Evolutionary conservation across 2,888 invertebrate genomes (phyloP).

Genomic region (Acronicta leporina): DNA sequence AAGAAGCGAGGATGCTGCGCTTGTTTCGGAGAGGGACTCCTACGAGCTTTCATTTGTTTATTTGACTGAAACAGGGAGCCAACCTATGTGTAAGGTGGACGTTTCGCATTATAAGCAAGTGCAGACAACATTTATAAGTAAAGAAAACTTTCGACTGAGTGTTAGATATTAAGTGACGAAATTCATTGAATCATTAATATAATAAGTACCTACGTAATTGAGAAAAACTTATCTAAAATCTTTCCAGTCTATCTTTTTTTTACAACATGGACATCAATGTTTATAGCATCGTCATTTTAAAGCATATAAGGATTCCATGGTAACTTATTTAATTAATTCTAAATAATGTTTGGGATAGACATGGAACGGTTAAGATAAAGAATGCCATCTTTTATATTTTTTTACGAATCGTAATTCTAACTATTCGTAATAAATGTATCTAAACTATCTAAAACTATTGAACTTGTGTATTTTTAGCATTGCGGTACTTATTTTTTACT

Average conservation of each 20-base stretch:
- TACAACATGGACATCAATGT: conserved; percentile 41
- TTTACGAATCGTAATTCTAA: conserved; percentile 66
- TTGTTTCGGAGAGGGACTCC: conserved; percentile 84
- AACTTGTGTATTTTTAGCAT: conserved; percentile 30
- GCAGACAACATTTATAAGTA: conserved; percentile 31
- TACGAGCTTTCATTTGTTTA: conserved; percentile 86
- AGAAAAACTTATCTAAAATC: conserved; percentile 30
- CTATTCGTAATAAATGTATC: conserved; percentile 53
- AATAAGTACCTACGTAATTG: conserved; percentile 5
- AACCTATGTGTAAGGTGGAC: conserved; percentile 45
- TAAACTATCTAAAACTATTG: conserved; percentile 17
- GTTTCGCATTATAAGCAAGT: conserved; percentile 17
- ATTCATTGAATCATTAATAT: conserved; percentile 16
- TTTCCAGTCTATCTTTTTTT: conserved; percentile 48
- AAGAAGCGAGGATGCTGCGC: conserved; percentile 83
- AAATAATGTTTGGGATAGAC: conserved; percentile 42
- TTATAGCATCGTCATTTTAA: conserved; percentile 14
- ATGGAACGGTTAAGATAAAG: conserved; percentile 48
- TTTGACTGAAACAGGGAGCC: conserved; percentile 80
- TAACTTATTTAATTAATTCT: conserved; percentile 26
- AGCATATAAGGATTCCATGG: conserved; percentile 26
- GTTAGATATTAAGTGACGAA: conserved; percentile 46
- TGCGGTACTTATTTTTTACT: conserved; percentile 41
- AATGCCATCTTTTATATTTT: conserved; percentile 73
- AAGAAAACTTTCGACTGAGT: conserved; percentile 51